Evolutionary conservation across 2,113 vertebrate genomes (phyloP), one percentile per base, ranked within the genome.

Genomic region (Ellobius talpinus): DNA sequence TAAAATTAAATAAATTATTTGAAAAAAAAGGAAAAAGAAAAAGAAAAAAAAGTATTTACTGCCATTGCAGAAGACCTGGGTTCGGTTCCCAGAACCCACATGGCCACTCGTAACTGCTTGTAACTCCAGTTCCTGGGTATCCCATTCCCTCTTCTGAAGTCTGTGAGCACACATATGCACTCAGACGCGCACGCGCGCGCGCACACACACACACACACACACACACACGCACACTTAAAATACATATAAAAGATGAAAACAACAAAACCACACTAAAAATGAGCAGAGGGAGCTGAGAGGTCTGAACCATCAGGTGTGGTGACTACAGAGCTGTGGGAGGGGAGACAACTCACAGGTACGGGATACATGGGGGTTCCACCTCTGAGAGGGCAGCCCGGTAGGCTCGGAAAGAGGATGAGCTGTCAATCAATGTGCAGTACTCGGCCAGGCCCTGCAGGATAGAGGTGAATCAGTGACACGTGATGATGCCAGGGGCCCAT

Each of bases 401-500:
- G 21, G 99, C 99, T 4, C 99, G 99, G 99, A 99, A 99, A 97
- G 99, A 99, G 0, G 99, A 99, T 4, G 99, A 99, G 98, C 99
- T 99, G 99, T 99, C 99, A 0, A 99, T 99, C 97, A 99, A 98
- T 0, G 99, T 99, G 98, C 99, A 99, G 98, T 99, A 99, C 97
- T 99, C 99, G 13, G 99, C 99, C 98, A 99, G 98, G 93, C 99
- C 99, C 99, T 99, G 76, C 1, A 55, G 81, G 33, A 23, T 8
- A 36, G 19, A 23, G 23, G 68, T 10, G 39, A 14, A 61, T 65
- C 7, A 79, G 29, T 3, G 77, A 72, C 29, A 66, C 0, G 14
- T 26, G 39, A 16, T 45, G n/a, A 45, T 24, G n/a, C 63, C 73
- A 45, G 87, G 52, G 26, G 19, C n/a, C 77, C 52, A n/a, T 2